Evolutionary conservation across 2,113 vertebrate genomes (phyloP).

Genomic region (Gallinago media): DNA sequence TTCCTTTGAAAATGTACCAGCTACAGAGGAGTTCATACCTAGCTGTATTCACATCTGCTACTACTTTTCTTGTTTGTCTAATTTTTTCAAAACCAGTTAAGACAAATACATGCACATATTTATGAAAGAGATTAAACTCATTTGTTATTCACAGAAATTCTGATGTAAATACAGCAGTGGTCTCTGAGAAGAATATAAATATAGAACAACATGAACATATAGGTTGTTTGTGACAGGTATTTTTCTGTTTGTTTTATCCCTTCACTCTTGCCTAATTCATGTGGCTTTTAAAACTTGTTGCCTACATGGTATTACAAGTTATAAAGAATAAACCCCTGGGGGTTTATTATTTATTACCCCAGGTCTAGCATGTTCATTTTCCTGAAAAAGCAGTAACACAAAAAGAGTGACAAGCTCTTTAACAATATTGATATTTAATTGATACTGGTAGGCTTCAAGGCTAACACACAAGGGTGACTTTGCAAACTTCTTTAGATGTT

Average conservation of each 20-base stretch:
- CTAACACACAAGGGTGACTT: neutral
- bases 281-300: neutral
- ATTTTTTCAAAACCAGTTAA: neutral
- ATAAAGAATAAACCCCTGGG: neutral
- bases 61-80: neutral
- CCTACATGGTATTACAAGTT: neutral
- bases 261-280: neutral
- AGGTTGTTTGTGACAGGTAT: neutral
- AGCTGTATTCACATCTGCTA: neutral
- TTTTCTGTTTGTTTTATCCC: neutral
- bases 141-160: neutral
- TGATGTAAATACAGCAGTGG: neutral
- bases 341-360: neutral
- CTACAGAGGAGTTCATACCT: neutral
- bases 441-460: neutral
- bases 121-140: neutral
- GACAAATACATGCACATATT: neutral
- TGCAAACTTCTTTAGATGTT: neutral
- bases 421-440: neutral
- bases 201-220: neutral
- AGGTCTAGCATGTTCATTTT: neutral
- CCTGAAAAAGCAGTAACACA: neutral
- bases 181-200: neutral
- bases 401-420: neutral
- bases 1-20: neutral